phyloP scores from a whole-genome alignment of 2,113 vertebrate species.

The Sturnira hondurensis region DNA sequence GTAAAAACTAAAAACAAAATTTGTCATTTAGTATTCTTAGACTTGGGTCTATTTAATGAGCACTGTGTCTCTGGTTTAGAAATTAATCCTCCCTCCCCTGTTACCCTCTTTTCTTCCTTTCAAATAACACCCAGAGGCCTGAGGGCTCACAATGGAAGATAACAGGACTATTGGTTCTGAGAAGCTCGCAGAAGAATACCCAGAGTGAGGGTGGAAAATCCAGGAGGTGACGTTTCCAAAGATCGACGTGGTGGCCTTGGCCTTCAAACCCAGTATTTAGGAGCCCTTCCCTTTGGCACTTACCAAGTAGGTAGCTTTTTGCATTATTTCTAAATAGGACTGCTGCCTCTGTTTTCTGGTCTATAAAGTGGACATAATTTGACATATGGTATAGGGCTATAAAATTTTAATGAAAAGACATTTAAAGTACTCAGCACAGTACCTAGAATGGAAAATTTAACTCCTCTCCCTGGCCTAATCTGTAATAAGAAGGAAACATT shows the following conservation, averaged over 20 bases:
- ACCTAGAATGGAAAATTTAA: not conserved
- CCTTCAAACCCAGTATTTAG: not conserved
- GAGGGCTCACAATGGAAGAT: not conserved
- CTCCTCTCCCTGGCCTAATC: not conserved
- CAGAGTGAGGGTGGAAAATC: not conserved
- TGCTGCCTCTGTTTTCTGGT: not conserved
- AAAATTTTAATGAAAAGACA: not conserved
- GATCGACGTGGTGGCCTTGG: not conserved
- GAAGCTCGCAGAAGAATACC: not conserved
- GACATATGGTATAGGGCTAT: not conserved
- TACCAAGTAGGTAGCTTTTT: not conserved
- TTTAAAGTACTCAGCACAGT: not conserved
- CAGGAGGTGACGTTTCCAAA: not conserved
- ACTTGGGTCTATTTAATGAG: slow-evolving; percentile 1
- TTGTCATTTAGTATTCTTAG: slow-evolving; percentile 34
- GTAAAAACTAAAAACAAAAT: slow-evolving; percentile 43
- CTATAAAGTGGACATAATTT: not conserved
- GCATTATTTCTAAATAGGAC: not conserved
- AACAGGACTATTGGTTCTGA: not conserved
- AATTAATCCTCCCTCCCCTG: not conserved
- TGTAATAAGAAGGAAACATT: not conserved
- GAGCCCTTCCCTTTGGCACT: not conserved
- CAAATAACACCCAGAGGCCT: not conserved
- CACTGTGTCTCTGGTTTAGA: not conserved
- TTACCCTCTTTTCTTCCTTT: not conserved